Conservation (phyloP, 2,113 vertebrate species). For the Terrapene triunguis region DNA sequence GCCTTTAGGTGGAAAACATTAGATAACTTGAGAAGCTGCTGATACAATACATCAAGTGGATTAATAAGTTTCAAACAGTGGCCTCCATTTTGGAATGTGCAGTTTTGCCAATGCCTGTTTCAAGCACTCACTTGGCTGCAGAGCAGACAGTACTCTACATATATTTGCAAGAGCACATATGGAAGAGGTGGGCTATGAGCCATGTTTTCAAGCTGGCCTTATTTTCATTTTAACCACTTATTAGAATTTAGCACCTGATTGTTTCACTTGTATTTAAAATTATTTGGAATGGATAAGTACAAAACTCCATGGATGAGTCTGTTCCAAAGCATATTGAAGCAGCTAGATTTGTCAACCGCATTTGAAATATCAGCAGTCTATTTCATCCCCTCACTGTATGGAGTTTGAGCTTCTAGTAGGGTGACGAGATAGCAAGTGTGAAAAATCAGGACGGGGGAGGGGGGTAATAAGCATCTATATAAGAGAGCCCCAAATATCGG, state of each 20-base stretch:
- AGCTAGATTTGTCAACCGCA: neutral
- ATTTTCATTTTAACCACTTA: neutral
- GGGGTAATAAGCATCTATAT: too few species aligned
- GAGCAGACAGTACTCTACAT: neutral
- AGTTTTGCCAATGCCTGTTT: neutral
- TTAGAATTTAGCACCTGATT: constrained; percentile 11
- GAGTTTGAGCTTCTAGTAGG: neutral
- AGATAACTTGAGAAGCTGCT: neutral
- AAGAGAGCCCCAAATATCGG: too few species aligned
- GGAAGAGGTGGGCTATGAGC: neutral
- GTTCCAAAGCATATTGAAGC: constrained; percentile 38
- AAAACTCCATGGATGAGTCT: constrained; percentile 20
- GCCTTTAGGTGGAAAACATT: neutral
- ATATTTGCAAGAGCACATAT: constrained; percentile 7
- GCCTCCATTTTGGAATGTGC: neutral
- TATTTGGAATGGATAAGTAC: constrained; percentile 50
- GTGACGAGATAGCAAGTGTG: too few species aligned
- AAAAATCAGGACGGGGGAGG: too few species aligned
- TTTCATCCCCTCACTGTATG: constrained; percentile 1
- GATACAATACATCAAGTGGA: neutral
- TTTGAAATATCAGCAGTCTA: constrained; percentile 12
- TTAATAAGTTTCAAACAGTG: neutral
- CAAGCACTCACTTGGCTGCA: constrained; percentile 8
- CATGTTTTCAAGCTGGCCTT: constrained; percentile 26
- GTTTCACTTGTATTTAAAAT: constrained; percentile 29